Conservation (phyloP, 2,113 vertebrate genomes). For the Python bivittatus region DNA sequence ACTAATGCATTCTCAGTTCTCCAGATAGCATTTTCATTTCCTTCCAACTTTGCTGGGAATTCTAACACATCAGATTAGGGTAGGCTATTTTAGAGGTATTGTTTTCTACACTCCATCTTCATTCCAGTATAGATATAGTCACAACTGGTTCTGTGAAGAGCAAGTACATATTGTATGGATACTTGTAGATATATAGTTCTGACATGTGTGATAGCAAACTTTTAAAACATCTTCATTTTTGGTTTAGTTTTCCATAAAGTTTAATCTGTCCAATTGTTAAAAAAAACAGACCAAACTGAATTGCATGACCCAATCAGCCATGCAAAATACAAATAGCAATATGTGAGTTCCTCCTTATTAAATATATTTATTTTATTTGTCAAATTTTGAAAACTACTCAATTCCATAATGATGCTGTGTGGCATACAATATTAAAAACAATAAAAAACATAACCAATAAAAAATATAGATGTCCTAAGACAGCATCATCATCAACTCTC, state of each 20-base stretch:
- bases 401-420: not conserved
- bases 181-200: not conserved
- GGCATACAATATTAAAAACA: not conserved
- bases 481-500: not conserved
- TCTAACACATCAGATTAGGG: not conserved
- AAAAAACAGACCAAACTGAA: not conserved
- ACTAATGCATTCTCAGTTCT: not conserved
- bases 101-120: not conserved
- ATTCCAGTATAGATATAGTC: not conserved
- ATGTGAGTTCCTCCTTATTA: not conserved
- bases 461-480: not conserved
- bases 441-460: not conserved
- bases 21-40: not conserved
- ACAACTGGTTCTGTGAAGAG: not conserved
- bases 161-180: not conserved
- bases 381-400: not conserved
- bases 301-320: not conserved
- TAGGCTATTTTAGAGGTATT: not conserved
- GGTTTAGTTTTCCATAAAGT: not conserved
- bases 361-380: not conserved
- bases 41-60: not conserved
- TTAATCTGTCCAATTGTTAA: not conserved
- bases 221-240: not conserved
- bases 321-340: not conserved
- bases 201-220: not conserved